Conservation (phyloP, 2,797 vertebrate species). For the Pyrocephalus nanus region DNA sequence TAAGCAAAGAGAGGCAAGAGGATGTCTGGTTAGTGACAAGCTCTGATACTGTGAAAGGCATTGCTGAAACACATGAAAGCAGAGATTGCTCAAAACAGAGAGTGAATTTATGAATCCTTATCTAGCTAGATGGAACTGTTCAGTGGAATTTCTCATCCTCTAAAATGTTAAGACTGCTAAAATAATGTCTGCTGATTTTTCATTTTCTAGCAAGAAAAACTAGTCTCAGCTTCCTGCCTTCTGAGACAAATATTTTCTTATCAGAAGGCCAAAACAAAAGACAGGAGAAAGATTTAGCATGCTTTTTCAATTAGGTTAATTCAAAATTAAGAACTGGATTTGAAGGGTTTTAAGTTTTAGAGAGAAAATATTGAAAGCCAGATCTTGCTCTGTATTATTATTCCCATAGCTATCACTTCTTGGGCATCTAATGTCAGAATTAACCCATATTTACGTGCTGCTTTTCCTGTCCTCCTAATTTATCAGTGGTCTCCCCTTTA, state of each 20-base stretch:
- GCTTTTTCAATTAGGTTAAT: neutral
- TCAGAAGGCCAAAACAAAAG: neutral
- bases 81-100: neutral
- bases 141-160: neutral
- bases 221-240: neutral
- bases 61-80: neutral
- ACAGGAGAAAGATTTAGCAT: neutral
- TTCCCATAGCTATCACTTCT: neutral
- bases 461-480: neutral
- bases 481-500: neutral
- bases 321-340: neutral
- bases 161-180: neutral
- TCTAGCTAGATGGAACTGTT: neutral
- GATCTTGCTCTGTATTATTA: neutral
- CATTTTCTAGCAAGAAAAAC: neutral
- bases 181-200: neutral
- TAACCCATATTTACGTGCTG: neutral
- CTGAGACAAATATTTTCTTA: neutral
- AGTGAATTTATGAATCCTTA: neutral
- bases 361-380: neutral
- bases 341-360: neutral
- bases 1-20: neutral
- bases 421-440: neutral
- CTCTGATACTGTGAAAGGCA: neutral
- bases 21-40: neutral